Base-by-base conservation (phyloP, 2,888 invertebrate genomes). In the Agonopterix arenella region DNA sequence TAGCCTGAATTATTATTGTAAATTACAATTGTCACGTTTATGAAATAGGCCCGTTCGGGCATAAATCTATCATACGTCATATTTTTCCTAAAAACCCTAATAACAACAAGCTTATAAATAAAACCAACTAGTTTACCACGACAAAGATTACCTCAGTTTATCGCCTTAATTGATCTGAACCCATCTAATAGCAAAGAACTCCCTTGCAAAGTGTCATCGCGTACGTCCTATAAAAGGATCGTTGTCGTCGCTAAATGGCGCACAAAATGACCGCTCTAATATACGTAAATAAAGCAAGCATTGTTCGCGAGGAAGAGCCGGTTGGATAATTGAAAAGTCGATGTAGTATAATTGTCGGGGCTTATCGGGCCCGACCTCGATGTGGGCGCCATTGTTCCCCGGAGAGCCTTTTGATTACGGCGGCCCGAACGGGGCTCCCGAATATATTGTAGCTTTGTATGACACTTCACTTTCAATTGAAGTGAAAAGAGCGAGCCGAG, bases 331-430 rank as follows among this genome's bases (percentile, higher is more conserved):
- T 89, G 88, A 88, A 88, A 89, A 89, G 86, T 89, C 85, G 84
- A 86, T 89, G 88, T 86, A 84, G 85, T 85, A 86, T 89, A 89
- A 89, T 88, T 88, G 88, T 83, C 77, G 84, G 70, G 84, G 88
- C 83, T 89, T 88, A 88, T 88, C 86, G 83, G 80, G 70, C 77
- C 73, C 77, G 77, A 73, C 73, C 83, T 73, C 81, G 78, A 86
- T 88, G 88, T 85, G 88, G 88, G 88, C 76, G 80, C 85, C 72
- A 88, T 89, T 89, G 88, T 89, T 86, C 84, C 84, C 84, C 57
- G 62, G 86, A 84, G 85, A 80, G 85, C 79, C 86, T 88, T 88
- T 85, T 88, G 83, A 88, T 85, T 88, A 85, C 82, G 76, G 74
- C 70, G 72, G 74, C 66, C 78, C 68, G 76, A 75, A 72, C 66